Base-by-base conservation (phyloP, 2,113 vertebrate species). In the Pyxicephalus adspersus region DNA sequence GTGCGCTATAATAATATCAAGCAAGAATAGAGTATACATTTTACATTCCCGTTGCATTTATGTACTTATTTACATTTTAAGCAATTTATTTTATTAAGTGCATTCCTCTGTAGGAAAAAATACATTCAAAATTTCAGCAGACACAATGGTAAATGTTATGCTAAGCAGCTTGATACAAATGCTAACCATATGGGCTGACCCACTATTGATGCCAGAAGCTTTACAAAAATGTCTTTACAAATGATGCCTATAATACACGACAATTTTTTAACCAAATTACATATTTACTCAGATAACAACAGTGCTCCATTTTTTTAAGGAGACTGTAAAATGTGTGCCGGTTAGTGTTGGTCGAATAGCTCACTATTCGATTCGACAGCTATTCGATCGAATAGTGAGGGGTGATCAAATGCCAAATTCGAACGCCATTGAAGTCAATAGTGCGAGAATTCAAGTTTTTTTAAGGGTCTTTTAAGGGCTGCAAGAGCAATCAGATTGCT, bases 171-270 rank as follows among this genome's bases (percentile, higher is more conserved):
- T 22, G 20, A 66, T n/a, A 66, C 64, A 66, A 66, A 66, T 66
- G 64, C 9, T 66, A 66, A 66, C 29, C 64, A 66, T 66, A 66
- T 66, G 64, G 64, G 31, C 2, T 66, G 38, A n/a, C 28, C 26
- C 28, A 31, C 18, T 19, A 66, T 66, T 19, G 19, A 66, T 66
- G 64, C 29, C 64, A 66, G 64, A 66, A 38, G 64, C 31, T 66
- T 18, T 22, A n/a, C 31, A 66, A 15, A 66, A 6, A 38, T 66
- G 64, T 17, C 8, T 34, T 66, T 9, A 38, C n/a, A n/a, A n/a
- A 38, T 66, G 38, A 20, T 38, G 4, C 64, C 38, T 65, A 0
- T 19, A 65, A 65, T 9, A 38, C 38, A 65, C 28, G 7, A 65
- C 15, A 65, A 64, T 64, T 64, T 64, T 28, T 29, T 26, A 64